phyloP scores from a whole-genome alignment of 1,140 invertebrate genomes.

The Ceratosolen solmsi region DNA sequence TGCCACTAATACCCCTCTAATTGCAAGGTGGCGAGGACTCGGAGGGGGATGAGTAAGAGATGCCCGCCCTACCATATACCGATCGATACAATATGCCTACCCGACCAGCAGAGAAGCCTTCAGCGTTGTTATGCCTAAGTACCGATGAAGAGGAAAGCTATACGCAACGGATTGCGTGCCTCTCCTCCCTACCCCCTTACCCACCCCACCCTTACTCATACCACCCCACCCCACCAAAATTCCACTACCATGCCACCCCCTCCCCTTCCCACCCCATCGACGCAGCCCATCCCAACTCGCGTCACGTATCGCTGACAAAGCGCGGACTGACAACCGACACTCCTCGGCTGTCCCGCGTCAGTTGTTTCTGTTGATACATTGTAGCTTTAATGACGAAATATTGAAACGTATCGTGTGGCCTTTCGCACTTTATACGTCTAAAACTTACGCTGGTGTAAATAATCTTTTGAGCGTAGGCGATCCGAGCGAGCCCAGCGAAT shows the following conservation, averaged over 20 bases:
- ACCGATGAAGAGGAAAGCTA: not conserved
- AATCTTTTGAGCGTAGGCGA: too few species aligned
- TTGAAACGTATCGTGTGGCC: not conserved
- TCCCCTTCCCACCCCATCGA: not conserved
- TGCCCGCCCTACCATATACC: not conserved
- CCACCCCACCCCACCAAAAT: too few species aligned
- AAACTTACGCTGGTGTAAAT: too few species aligned
- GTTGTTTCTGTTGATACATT: not conserved
- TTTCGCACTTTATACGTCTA: not conserved
- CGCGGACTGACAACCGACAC: not conserved
- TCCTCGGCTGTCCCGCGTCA: not conserved
- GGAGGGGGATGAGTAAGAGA: not conserved
- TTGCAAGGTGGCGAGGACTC: not conserved
- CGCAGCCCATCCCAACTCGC: too few species aligned
- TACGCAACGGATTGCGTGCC: not conserved
- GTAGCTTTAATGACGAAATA: not conserved
- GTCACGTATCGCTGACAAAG: not conserved
- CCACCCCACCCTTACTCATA: too few species aligned
- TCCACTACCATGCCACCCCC: too few species aligned
- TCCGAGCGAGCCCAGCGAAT: too few species aligned
- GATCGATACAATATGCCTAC: not conserved
- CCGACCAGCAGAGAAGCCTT: not conserved
- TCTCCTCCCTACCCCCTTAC: too few species aligned
- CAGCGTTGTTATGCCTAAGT: not conserved
- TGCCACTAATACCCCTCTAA: conserved; percentile 42